Evolutionary conservation across 2,113 vertebrate genomes (phyloP).

Genomic region (Cebus imitator): DNA sequence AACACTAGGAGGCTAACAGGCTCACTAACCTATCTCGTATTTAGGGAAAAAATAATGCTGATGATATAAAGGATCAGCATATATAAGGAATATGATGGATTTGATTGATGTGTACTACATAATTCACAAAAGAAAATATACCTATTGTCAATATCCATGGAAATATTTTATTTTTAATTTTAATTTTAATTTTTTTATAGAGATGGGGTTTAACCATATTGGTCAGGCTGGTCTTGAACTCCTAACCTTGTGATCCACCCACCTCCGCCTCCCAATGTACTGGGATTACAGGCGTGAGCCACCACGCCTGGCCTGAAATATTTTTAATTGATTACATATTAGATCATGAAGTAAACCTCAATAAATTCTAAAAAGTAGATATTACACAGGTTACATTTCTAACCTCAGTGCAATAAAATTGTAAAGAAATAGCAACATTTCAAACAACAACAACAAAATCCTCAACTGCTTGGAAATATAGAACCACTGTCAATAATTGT

Average conservation of each 20-base stretch:
- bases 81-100: neutral
- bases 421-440: neutral
- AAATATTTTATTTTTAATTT: neutral
- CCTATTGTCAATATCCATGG: neutral
- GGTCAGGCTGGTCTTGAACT: too few species aligned
- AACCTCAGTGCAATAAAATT: neutral
- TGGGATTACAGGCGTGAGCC: too few species aligned
- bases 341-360: neutral
- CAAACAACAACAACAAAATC: neutral
- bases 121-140: conserved; percentile 9
- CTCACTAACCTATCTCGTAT: neutral
- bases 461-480: neutral
- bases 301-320: too few species aligned
- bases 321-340: neutral
- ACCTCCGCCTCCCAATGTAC: too few species aligned
- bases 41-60: neutral
- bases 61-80: neutral
- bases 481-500: neutral
- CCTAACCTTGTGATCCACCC: too few species aligned
- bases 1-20: neutral
- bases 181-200: too few species aligned
- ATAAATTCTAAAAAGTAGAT: neutral
- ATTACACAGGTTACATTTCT: neutral
- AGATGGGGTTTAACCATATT: too few species aligned
- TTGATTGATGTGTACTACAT: neutral